Percentiles rank a stretch among this genome's conserved stretches.
phyloP scores from a whole-genome alignment of 2,888 invertebrate species.

The Coenonympha arcania region DNA sequence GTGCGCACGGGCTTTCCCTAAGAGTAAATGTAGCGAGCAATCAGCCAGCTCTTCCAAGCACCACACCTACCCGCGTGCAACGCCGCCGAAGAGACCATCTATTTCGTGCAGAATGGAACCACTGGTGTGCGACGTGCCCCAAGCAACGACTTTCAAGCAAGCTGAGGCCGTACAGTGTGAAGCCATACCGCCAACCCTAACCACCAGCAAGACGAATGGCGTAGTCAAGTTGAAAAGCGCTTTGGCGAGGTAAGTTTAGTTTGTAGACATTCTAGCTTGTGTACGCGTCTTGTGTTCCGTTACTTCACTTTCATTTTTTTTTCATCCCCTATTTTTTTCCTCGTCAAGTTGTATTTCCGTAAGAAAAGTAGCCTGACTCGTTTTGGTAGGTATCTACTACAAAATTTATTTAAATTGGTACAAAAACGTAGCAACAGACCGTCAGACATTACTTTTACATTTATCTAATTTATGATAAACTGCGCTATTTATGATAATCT shows the following conservation, averaged over 20 bases:
- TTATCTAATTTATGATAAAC: too few relatives aligned
- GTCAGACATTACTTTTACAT: too few relatives aligned
- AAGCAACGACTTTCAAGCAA: constrained; percentile 38
- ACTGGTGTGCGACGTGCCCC: constrained; percentile 41
- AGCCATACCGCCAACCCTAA: constrained; percentile 34
- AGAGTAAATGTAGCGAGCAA: constrained; percentile 59
- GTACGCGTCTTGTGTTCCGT: too few relatives aligned
- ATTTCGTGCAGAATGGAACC: constrained; percentile 61
- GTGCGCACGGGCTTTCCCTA: constrained; percentile 64
- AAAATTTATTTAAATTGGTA: too few relatives aligned
- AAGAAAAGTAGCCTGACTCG: too few relatives aligned
- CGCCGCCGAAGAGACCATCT: constrained; percentile 55
- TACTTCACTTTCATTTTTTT: too few relatives aligned
- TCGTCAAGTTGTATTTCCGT: too few relatives aligned
- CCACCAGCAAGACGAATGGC: constrained; percentile 42
- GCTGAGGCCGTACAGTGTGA: constrained; percentile 41
- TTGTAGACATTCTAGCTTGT: too few relatives aligned
- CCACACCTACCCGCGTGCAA: constrained; percentile 62
- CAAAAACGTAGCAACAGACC: too few relatives aligned
- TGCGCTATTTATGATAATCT: too few relatives aligned
- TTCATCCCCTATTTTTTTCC: too few relatives aligned
- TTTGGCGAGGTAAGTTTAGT: constrained; percentile 56
- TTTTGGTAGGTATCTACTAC: too few relatives aligned
- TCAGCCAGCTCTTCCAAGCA: constrained; percentile 50
- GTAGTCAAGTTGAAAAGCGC: constrained; percentile 54